These are phyloP conservation scores for Cylindroiulus punctatus DNA, from an alignment of 2,888 invertebrate species.

Conservation along the genomic window DNA sequence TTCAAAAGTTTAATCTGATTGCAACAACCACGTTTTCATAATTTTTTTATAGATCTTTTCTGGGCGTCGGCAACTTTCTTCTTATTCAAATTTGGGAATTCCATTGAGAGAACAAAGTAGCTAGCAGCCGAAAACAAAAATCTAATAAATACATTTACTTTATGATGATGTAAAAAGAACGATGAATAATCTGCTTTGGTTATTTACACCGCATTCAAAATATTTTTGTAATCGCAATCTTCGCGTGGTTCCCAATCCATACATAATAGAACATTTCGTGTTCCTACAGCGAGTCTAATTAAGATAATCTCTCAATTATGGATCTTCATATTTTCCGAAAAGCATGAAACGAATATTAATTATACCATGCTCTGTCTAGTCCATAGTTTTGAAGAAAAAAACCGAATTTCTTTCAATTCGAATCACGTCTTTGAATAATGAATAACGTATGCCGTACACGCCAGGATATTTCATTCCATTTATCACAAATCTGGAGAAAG, in stretches of 20 bases:
- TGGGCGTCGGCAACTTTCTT: too few relatives aligned
- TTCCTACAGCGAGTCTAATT: background rate
- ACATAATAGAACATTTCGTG: slow-evolving; percentile 13
- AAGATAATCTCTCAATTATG: background rate
- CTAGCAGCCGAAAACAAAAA: background rate
- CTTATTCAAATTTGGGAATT: background rate
- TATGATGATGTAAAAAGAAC: background rate
- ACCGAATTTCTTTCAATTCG: background rate
- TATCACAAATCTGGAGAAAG: background rate
- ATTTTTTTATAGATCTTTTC: background rate
- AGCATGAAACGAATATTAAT: background rate
- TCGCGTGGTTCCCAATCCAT: background rate
- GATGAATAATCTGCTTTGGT: background rate
- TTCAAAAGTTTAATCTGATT: too few relatives aligned
- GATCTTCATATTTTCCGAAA: background rate
- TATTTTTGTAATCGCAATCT: background rate
- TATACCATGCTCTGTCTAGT: background rate
- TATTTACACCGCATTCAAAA: background rate
- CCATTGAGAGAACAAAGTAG: background rate
- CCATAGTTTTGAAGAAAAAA: background rate
- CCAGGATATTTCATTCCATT: background rate
- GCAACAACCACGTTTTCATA: background rate
- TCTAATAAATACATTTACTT: background rate
- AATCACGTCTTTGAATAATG: slow-evolving; percentile 3
- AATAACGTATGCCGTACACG: background rate